Percentiles rank a stretch among this genome's conserved stretches.
These are phyloP conservation scores for Chouioia cunea DNA, from an alignment of 2,888 invertebrate genomes.

Conservation along the genomic window DNA sequence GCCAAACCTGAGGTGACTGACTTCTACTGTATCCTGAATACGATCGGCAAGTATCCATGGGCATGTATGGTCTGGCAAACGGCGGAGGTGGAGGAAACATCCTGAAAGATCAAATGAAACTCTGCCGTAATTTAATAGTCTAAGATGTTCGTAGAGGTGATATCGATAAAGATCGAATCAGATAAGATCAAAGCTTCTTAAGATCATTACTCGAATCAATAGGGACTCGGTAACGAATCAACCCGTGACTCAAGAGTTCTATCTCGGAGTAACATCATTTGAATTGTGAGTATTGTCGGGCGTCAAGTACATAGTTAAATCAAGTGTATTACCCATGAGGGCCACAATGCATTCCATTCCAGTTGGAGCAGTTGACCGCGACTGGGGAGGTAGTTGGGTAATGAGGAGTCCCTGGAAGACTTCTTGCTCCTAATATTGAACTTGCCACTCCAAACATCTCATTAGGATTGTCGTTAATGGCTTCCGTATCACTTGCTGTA, in stretches of 20 bases:
- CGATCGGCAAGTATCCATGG: constrained; percentile 59
- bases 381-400: constrained; percentile 62
- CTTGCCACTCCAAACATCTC: constrained; percentile 65
- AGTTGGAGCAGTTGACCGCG: constrained; percentile 59
- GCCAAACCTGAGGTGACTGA: constrained; percentile 57
- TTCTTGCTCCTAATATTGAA: constrained; percentile 62
- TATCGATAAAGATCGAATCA: constrained; percentile 49
- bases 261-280: constrained; percentile 61
- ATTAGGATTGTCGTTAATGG: constrained; percentile 55
- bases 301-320: too few species aligned
- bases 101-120: constrained; percentile 14
- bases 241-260: constrained; percentile 63
- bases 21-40: constrained; percentile 59
- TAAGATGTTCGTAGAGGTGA: too few species aligned
- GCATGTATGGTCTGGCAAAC: constrained; percentile 58
- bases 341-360: constrained; percentile 61
- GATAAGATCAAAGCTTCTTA: constrained; percentile 65
- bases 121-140: neutral
- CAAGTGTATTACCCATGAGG: constrained; percentile 56
- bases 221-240: constrained; percentile 56
- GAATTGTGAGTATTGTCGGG: too few species aligned
- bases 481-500: constrained; percentile 61
- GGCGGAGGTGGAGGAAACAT: constrained; percentile 49
- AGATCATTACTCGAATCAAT: constrained; percentile 60
- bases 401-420: constrained; percentile 64